Evolutionary conservation across 2,888 invertebrate species (phyloP).

Genomic region (Eupsilia transversa): DNA sequence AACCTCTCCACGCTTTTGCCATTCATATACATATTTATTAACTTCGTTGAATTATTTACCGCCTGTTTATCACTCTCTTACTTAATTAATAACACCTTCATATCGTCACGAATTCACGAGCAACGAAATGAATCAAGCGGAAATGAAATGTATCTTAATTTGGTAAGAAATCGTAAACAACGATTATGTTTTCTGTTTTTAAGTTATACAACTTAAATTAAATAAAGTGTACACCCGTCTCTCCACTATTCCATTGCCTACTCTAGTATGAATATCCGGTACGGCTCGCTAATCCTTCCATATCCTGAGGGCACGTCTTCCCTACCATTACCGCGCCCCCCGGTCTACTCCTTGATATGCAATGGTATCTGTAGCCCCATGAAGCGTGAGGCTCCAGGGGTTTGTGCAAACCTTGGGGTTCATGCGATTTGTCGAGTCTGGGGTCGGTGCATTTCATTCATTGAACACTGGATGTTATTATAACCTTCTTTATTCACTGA

Average conservation of each 20-base stretch:
- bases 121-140: too few species aligned
- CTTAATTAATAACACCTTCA: conserved; percentile 42
- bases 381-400: too few species aligned
- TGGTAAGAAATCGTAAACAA: conserved; percentile 33
- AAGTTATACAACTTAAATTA: conserved; percentile 22
- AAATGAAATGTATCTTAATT: conserved; percentile 41
- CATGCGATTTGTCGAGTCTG: too few species aligned
- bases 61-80: conserved; percentile 24
- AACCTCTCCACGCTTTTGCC: conserved; percentile 50
- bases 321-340: too few species aligned
- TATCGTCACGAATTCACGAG: conserved; percentile 20
- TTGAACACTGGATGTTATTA: conserved; percentile 13
- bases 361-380: too few species aligned
- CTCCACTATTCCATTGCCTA: too few species aligned
- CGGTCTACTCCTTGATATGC: too few species aligned
- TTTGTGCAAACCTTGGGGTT: too few species aligned
- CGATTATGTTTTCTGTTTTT: conserved; percentile 15
- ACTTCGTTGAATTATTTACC: conserved; percentile 48
- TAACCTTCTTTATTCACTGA: conserved; percentile 19
- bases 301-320: too few species aligned
- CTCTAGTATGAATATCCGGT: too few species aligned
- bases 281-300: too few species aligned
- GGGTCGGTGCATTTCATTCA: too few species aligned
- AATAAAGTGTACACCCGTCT: conserved; percentile 12
- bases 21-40: conserved; percentile 54